Percentiles rank a stretch among this genome's conserved stretches.
These are phyloP conservation scores for Mus pahari DNA, from an alignment of 2,113 vertebrate species.

Conservation along the genomic window DNA sequence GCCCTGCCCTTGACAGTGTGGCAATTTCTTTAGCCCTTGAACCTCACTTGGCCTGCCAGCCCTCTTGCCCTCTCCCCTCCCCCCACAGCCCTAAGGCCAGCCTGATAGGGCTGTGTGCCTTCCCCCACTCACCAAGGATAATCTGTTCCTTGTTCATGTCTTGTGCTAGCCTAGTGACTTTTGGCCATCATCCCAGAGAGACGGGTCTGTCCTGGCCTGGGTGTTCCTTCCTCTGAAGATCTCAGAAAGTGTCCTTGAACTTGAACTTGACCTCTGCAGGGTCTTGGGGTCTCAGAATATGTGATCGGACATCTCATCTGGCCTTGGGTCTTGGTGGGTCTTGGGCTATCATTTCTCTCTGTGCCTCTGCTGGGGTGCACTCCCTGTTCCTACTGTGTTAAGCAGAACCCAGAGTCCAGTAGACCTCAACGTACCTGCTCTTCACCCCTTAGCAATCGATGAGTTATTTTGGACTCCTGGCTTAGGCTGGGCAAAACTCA, in stretches of 20 bases:
- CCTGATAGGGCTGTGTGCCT: neutral
- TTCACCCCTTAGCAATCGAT: neutral
- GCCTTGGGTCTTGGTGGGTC: neutral
- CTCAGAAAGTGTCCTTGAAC: neutral
- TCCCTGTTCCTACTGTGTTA: neutral
- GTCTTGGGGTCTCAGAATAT: neutral
- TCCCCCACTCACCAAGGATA: conserved; percentile 23
- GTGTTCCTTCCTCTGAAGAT: conserved; percentile 32
- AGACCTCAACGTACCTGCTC: neutral
- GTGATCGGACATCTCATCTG: neutral
- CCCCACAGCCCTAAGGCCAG: neutral
- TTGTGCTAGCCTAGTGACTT: conserved; percentile 30
- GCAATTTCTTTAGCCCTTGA: neutral
- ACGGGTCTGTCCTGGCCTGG: conserved; percentile 8
- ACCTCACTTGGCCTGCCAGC: neutral
- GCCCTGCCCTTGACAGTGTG: neutral
- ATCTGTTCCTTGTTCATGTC: neutral
- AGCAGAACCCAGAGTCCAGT: neutral
- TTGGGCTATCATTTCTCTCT: neutral
- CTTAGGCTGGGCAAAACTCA: neutral
- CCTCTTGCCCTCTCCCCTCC: neutral
- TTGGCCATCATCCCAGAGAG: conserved; percentile 21
- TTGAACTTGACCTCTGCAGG: neutral
- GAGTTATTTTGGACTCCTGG: neutral
- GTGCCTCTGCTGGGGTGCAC: neutral